These are phyloP conservation scores for Hydrozoanthus tunicans DNA, from an alignment of 64 coral and sea anemone species.

Conservation along the genomic window DNA sequence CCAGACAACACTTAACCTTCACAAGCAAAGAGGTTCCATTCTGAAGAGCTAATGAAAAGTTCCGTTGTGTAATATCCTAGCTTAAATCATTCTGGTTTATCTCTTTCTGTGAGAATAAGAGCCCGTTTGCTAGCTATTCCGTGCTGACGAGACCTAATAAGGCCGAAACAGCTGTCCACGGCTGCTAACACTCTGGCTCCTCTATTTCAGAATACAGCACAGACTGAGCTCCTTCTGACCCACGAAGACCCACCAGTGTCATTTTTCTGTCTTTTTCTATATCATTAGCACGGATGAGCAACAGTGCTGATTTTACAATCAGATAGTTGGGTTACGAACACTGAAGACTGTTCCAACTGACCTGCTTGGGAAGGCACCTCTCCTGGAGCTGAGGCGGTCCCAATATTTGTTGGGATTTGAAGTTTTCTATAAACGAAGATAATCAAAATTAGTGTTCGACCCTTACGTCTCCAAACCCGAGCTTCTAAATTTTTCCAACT, in stretches of 20 bases:
- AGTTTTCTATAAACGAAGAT: slow-evolving; percentile 74
- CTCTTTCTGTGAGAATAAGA: too few relatives aligned
- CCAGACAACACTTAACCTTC: not conserved
- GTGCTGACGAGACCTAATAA: too few relatives aligned
- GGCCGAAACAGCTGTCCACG: not conserved
- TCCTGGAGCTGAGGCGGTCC: slow-evolving; percentile 86
- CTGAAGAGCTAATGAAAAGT: too few relatives aligned
- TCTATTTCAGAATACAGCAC: not conserved
- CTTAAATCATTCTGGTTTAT: too few relatives aligned
- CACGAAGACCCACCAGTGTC: too few relatives aligned
- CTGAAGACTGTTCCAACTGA: slow-evolving; percentile 11
- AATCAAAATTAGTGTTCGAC: not conserved
- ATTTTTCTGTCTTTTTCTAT: too few relatives aligned
- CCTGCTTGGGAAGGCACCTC: slow-evolving; percentile 84
- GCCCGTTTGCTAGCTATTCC: too few relatives aligned
- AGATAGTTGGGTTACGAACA: not conserved
- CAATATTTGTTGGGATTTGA: slow-evolving; percentile 97
- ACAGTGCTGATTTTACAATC: not conserved
- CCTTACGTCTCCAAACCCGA: too few relatives aligned
- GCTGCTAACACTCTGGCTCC: not conserved
- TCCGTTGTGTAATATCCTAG: too few relatives aligned
- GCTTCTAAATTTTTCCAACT: too few relatives aligned
- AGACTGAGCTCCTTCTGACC: too few relatives aligned
- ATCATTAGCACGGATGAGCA: too few relatives aligned
- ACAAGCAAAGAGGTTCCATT: not conserved